These are phyloP conservation scores for Leguminivora glycinivorella DNA, from an alignment of 1,140 invertebrate species.

Conservation along the genomic window DNA sequence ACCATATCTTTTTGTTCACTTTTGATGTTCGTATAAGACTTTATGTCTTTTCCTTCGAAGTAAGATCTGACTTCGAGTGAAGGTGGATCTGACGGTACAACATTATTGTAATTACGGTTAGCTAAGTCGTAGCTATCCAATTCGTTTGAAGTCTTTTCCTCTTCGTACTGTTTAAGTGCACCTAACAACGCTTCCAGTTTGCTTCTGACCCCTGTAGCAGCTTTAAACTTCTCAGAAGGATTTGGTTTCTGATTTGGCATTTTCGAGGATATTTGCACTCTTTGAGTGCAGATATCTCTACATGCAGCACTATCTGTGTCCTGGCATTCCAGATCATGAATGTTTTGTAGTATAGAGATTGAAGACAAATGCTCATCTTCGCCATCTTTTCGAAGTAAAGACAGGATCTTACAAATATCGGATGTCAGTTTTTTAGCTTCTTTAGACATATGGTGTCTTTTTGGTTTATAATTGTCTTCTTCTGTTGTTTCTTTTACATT, in stretches of 20 bases:
- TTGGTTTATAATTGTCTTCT: not conserved
- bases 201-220: not conserved
- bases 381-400: not conserved
- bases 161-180: constrained; percentile 1
- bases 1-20: not conserved
- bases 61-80: constrained; percentile 53
- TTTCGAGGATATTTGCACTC: not conserved
- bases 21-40: not conserved
- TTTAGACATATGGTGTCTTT: not conserved
- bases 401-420: not conserved
- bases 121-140: not conserved
- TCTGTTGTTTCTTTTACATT: not conserved
- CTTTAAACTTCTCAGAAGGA: not conserved
- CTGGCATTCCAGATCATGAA: not conserved
- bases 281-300: not conserved
- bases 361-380: not conserved
- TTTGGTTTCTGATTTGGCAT: not conserved
- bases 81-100: constrained; percentile 52
- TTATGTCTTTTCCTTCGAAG: constrained; percentile 40
- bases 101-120: not conserved
- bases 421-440: not conserved
- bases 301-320: not conserved
- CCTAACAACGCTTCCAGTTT: not conserved
- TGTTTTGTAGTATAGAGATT: not conserved
- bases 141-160: not conserved